These are phyloP conservation scores for Pholis gunnellus DNA, from an alignment of 2,113 vertebrate genomes.

Conservation along the genomic window DNA sequence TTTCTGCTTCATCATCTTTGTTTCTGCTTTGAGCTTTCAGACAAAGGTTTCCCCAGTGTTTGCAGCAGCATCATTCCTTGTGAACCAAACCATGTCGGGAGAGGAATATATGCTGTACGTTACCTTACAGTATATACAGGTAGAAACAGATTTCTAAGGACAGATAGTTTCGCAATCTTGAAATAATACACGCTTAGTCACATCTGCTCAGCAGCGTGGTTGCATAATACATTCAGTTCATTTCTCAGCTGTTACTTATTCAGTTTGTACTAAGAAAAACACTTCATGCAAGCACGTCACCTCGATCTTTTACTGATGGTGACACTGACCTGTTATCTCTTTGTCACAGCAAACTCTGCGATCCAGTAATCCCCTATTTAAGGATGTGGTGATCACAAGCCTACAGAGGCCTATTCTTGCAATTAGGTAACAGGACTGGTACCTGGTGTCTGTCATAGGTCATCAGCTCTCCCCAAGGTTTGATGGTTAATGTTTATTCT, in stretches of 20 bases:
- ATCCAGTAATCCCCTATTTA: neutral
- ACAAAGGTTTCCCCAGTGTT: conserved; percentile 29
- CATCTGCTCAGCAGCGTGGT: conserved; percentile 16
- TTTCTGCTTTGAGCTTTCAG: conserved; percentile 28
- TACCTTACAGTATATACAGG: neutral
- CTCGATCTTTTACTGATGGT: neutral
- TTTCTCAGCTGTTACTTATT: neutral
- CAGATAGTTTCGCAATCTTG: conserved; percentile 16
- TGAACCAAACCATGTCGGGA: conserved; percentile 25
- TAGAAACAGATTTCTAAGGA: conserved; percentile 28
- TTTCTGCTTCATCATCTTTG: conserved; percentile 45
- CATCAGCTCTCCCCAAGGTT: neutral
- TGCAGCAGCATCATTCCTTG: conserved; percentile 35
- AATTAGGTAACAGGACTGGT: neutral
- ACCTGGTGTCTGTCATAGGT: neutral
- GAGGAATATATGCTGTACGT: conserved; percentile 19
- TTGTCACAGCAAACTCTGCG: neutral
- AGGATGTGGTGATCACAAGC: neutral
- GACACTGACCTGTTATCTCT: neutral
- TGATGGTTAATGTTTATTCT: conserved; percentile 27
- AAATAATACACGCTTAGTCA: conserved; percentile 42
- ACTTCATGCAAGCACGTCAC: neutral
- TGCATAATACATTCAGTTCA: conserved; percentile 15
- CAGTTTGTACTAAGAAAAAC: neutral
- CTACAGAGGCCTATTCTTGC: neutral